Conservation (phyloP, 2,113 vertebrate genomes). For the Ageneiosus marmoratus region DNA sequence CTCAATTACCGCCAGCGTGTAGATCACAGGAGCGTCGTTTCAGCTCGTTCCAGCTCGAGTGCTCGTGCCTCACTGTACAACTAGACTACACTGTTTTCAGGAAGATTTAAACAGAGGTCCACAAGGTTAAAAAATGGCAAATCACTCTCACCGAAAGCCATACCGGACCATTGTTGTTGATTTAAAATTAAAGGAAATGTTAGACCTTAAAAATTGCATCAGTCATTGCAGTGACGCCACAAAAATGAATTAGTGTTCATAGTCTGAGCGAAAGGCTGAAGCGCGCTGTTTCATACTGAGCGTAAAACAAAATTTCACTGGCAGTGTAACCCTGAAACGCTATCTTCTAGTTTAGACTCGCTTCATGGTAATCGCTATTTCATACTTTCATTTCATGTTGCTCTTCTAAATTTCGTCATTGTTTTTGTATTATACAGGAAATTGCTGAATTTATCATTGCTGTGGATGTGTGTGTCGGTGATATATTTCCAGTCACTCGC, state of each 20-base stretch:
- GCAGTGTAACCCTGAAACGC: not conserved
- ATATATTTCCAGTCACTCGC: conserved; percentile 7
- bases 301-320: not conserved
- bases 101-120: not conserved
- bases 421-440: not conserved
- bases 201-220: not conserved
- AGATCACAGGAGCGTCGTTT: not conserved
- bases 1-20: not conserved
- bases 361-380: not conserved
- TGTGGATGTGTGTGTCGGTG: not conserved
- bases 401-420: not conserved
- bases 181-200: not conserved
- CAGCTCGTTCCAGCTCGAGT: not conserved
- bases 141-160: not conserved
- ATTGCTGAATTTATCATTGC: not conserved
- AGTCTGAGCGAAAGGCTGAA: conserved; percentile 28
- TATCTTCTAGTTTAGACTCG: not conserved
- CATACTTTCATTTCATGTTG: not conserved
- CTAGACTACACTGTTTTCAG: not conserved
- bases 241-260: conserved; percentile 13
- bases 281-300: not conserved
- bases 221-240: not conserved
- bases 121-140: not conserved
- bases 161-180: not conserved
- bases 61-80: not conserved